Conservation (phyloP, 2,113 vertebrate genomes). For the Xiphophorus couchianus region DNA sequence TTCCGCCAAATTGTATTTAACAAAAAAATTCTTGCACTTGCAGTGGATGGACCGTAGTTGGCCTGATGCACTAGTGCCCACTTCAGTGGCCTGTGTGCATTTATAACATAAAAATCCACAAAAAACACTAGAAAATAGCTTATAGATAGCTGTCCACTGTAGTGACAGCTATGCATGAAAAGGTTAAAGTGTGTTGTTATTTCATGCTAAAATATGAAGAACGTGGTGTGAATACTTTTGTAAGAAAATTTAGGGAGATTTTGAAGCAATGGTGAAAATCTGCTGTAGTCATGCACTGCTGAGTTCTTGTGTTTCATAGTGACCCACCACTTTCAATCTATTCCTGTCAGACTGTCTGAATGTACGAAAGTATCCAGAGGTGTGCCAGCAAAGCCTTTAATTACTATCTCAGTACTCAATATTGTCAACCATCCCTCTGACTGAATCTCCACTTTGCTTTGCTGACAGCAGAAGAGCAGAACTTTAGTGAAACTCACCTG, state of each 20-base stretch:
- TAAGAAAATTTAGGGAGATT: neutral
- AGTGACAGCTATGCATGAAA: no score
- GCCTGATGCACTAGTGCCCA: no score
- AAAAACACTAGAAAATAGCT: no score
- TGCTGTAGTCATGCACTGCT: neutral
- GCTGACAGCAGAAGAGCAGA: slow-evolving; percentile 16
- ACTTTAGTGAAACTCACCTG: slow-evolving; percentile 1
- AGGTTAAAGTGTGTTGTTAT: no score
- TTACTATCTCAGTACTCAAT: slow-evolving; percentile 12
- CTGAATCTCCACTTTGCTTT: slow-evolving; percentile 11
- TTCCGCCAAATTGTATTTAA: no score
- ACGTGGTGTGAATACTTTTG: no score
- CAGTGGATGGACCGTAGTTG: no score
- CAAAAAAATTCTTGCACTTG: no score
- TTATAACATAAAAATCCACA: no score
- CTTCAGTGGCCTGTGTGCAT: no score
- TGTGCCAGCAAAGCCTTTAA: slow-evolving; percentile 12
- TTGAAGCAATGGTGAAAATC: neutral
- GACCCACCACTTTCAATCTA: neutral
- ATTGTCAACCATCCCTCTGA: slow-evolving; percentile 12
- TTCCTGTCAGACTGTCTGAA: slow-evolving; percentile 7
- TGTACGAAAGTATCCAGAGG: neutral
- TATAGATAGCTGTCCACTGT: no score
- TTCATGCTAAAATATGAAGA: no score
- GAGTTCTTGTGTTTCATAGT: slow-evolving; percentile 1